These are phyloP conservation scores for Hyppa rectilinea DNA, from an alignment of 2,888 invertebrate species.

Conservation along the genomic window DNA sequence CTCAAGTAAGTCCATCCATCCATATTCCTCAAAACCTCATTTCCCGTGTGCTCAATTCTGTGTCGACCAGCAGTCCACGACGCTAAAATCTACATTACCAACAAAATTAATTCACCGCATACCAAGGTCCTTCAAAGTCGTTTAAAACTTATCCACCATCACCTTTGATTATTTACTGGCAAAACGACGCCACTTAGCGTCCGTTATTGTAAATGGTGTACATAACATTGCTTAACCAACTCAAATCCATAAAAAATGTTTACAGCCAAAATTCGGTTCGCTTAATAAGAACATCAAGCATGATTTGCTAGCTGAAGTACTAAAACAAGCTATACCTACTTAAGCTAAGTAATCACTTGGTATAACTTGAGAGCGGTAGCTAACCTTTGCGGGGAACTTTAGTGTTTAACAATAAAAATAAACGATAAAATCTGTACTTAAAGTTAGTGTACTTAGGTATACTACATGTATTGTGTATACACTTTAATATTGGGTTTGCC, in stretches of 20 bases:
- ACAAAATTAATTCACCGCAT: no score
- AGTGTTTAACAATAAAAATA: slow-evolving; percentile 46
- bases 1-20: no score
- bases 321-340: slow-evolving; percentile 22
- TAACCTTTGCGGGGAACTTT: slow-evolving; percentile 31
- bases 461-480: background rate
- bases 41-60: no score
- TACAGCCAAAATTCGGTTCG: background rate
- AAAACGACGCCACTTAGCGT: background rate
- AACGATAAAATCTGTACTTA: slow-evolving; percentile 40
- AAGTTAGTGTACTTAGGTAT: background rate
- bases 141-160: no score
- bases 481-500: background rate
- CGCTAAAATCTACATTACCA: no score
- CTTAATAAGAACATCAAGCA: slow-evolving; percentile 1
- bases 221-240: no score
- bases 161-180: no score
- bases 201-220: background rate
- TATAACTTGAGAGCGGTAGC: slow-evolving; percentile 15
- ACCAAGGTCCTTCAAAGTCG: no score
- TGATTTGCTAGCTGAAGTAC: slow-evolving; percentile 14
- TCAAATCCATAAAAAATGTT: background rate
- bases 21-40: no score
- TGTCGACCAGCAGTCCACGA: no score
- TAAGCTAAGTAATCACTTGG: slow-evolving; percentile 36